Percentiles rank a stretch among this genome's conserved stretches.
Conservation (phyloP, 2,113 vertebrate genomes). For the Suncus etruscus region DNA sequence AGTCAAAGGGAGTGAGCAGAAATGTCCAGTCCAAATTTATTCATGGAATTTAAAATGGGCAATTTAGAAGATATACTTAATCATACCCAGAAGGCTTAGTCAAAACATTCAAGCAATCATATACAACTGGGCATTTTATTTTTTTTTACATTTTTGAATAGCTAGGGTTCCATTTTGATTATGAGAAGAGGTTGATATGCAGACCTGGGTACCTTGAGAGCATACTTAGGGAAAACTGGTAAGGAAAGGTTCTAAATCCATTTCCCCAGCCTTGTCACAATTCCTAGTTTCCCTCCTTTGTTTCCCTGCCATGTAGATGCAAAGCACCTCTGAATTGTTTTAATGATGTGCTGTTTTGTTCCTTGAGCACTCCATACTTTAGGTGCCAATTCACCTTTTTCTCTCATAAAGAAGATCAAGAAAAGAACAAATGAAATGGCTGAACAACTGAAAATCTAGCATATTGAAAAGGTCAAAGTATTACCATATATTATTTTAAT, state of each 20-base stretch:
- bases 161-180: slow-evolving; percentile 26
- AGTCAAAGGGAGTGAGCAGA: neutral
- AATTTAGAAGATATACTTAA: neutral
- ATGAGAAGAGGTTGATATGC: neutral
- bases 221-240: neutral
- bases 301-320: slow-evolving; percentile 32
- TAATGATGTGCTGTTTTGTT: slow-evolving; percentile 57
- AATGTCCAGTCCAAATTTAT: neutral
- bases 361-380: slow-evolving; percentile 60
- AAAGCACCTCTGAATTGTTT: slow-evolving; percentile 36
- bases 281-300: slow-evolving; percentile 38
- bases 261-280: neutral
- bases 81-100: neutral
- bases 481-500: slow-evolving; percentile 52
- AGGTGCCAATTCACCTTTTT: slow-evolving; percentile 70
- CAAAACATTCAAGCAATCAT: neutral
- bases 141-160: neutral
- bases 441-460: slow-evolving; percentile 56
- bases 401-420: slow-evolving; percentile 59
- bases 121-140: neutral
- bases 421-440: slow-evolving; percentile 57
- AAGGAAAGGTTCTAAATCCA: neutral
- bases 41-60: neutral
- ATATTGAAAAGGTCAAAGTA: slow-evolving; percentile 67
- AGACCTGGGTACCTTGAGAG: neutral